Percentiles rank a stretch among this genome's conserved stretches.
Evolutionary conservation across 2,888 invertebrate species (phyloP).

Genomic region (Acanthosoma haemorrhoidale): DNA sequence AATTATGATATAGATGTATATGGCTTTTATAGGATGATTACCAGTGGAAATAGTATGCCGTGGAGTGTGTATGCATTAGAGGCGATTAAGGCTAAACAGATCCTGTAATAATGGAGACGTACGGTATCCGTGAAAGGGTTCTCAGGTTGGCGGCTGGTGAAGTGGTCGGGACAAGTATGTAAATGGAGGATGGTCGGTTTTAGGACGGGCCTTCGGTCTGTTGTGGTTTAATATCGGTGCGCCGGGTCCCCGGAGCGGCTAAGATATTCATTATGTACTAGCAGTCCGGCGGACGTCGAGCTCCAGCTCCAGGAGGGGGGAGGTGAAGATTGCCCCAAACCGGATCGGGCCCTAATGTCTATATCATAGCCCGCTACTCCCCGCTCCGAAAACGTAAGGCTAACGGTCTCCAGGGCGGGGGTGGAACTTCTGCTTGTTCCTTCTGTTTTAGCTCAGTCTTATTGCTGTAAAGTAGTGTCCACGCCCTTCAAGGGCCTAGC

Average conservation of each 20-base stretch:
- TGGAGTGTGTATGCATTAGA: neutral
- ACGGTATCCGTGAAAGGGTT: neutral
- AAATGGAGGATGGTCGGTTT: neutral
- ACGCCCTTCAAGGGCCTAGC: too few relatives aligned
- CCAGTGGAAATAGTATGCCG: neutral
- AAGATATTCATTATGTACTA: slow-evolving; percentile 24
- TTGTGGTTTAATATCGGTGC: neutral
- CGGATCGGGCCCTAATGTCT: slow-evolving; percentile 37
- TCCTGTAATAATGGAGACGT: slow-evolving; percentile 23
- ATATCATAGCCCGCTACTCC: slow-evolving; percentile 32
- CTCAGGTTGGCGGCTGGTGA: neutral
- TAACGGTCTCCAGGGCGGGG: neutral
- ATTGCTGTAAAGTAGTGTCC: too few relatives aligned
- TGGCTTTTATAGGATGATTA: neutral
- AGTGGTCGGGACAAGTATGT: slow-evolving; percentile 19
- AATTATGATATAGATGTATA: slow-evolving; percentile 5
- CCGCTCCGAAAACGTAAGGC: slow-evolving; percentile 31
- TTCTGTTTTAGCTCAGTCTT: too few relatives aligned
- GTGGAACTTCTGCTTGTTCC: neutral
- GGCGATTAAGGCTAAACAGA: slow-evolving; percentile 2
- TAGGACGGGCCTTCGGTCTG: neutral
- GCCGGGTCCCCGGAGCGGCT: neutral
- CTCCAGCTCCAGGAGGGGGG: neutral
- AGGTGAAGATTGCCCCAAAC: slow-evolving; percentile 37
- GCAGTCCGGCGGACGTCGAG: neutral